Conservation (phyloP, 1,140 invertebrate species). For the Venustaconcha ellipsiformis region DNA sequence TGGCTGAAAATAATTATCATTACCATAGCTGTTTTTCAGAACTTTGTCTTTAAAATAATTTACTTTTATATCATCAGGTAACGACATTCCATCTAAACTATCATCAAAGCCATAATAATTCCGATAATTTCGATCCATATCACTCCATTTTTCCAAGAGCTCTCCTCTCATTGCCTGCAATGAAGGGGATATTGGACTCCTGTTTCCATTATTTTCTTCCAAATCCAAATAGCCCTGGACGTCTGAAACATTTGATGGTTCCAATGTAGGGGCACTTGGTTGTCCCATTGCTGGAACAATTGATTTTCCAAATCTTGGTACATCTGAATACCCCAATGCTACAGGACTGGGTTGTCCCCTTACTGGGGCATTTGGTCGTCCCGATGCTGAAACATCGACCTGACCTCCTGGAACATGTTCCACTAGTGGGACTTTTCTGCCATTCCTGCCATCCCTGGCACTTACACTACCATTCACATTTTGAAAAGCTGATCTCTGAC, state of each 20-base stretch:
- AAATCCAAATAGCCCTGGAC: neutral
- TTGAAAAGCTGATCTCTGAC: no score
- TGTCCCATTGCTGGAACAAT: conserved; percentile 26
- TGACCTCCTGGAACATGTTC: no score
- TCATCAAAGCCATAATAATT: conserved; percentile 51
- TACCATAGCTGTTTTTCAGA: conserved; percentile 43
- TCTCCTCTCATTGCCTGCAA: conserved; percentile 33
- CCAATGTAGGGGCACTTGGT: conserved; percentile 20
- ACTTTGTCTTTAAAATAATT: conserved; percentile 48
- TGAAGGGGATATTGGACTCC: conserved; percentile 2
- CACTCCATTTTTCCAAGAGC: conserved; percentile 47
- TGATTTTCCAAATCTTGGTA: conserved; percentile 26
- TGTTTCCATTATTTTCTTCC: neutral
- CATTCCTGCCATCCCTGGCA: no score
- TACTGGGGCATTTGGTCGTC: neutral
- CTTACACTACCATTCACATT: no score
- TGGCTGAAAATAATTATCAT: conserved; percentile 46
- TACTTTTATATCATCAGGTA: conserved; percentile 43
- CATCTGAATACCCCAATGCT: conserved; percentile 23
- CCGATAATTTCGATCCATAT: conserved; percentile 51
- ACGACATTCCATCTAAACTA: conserved; percentile 24
- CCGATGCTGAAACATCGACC: no score
- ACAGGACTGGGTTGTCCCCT: conserved; percentile 28
- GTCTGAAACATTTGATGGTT: neutral
- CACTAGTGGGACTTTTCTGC: no score